Evolutionary conservation across 1,140 invertebrate genomes (phyloP).

Genomic region (Leptonema lineaticorne): DNA sequence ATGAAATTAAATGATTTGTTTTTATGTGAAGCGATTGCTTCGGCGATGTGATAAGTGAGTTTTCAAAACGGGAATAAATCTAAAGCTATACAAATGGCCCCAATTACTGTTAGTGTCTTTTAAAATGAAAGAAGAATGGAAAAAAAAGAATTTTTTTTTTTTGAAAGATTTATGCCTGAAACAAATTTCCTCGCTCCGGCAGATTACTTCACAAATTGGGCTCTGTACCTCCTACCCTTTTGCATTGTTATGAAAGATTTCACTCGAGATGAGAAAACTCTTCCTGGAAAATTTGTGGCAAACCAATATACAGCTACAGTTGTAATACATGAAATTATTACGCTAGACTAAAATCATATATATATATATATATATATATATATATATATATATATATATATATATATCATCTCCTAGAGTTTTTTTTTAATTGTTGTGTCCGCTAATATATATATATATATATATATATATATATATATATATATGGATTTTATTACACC

Average conservation of each 20-base stretch:
- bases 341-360: no score
- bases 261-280: conserved; percentile 14
- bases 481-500: no score
- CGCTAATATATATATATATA: no score
- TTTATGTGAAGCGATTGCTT: background rate
- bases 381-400: no score
- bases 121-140: conserved; percentile 20
- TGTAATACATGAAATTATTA: background rate
- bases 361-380: background rate
- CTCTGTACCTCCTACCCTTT: background rate
- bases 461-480: no score
- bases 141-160: conserved; percentile 27
- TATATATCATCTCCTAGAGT: background rate
- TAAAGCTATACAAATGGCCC: conserved; percentile 14
- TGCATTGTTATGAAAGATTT: conserved; percentile 27
- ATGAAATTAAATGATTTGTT: no score
- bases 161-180: conserved; percentile 25
- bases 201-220: conserved; percentile 27
- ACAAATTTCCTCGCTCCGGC: conserved; percentile 23
- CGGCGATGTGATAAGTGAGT: background rate
- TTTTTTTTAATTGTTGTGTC: no score
- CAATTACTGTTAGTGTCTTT: conserved; percentile 26
- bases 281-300: background rate
- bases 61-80: conserved; percentile 6
- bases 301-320: background rate